A percentile compares a stretch with the other conserved stretches of the same genome.
Evolutionary conservation across 2,113 vertebrate genomes (phyloP).

Genomic region (Scomber japonicus): DNA sequence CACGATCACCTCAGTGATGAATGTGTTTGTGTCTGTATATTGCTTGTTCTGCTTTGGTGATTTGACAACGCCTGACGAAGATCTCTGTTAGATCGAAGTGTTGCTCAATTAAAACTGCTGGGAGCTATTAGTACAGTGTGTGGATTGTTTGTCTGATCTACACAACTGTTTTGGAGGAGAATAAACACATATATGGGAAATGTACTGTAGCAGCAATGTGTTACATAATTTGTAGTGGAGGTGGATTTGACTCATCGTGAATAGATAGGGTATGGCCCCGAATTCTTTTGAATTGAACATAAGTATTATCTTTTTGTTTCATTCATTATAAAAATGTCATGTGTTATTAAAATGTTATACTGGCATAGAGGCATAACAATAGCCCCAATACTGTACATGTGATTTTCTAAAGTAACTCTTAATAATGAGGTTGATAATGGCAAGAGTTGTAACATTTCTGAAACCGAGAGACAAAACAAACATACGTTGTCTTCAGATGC

Average conservation of each 20-base stretch:
- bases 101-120: too few relatives aligned
- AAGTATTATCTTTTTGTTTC: background rate
- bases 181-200: background rate
- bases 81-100: too few relatives aligned
- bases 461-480: too few relatives aligned
- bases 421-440: background rate
- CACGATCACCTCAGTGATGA: too few relatives aligned
- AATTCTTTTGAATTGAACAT: background rate
- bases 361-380: background rate
- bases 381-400: background rate
- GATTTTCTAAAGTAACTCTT: background rate
- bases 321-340: background rate
- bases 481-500: too few relatives aligned
- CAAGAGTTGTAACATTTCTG: too few relatives aligned
- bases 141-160: background rate
- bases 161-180: constrained; percentile 5
- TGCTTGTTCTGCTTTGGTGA: too few relatives aligned
- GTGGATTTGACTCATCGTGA: constrained; percentile 11
- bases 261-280: background rate
- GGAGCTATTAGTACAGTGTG: too few relatives aligned
- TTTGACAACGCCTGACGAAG: too few relatives aligned
- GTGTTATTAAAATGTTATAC: background rate
- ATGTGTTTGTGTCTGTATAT: too few relatives aligned
- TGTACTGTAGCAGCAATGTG: background rate
- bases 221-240: background rate